phyloP scores from a whole-genome alignment of 2,797 vertebrate genomes.

The Coregonus sp. region DNA sequence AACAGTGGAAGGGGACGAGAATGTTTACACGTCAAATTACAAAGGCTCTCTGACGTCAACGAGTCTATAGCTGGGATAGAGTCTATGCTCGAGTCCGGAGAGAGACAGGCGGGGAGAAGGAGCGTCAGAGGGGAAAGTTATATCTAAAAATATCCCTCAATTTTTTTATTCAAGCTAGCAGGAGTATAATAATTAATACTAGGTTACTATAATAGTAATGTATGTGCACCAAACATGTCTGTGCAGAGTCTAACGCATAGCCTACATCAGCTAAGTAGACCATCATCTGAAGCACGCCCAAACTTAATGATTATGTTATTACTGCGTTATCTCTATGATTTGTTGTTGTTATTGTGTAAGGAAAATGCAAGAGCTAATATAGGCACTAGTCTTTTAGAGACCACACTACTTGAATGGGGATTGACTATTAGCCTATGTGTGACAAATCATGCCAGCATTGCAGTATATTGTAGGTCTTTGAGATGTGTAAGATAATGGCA shows the following conservation, averaged over 20 bases:
- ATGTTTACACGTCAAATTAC: conserved; percentile 34
- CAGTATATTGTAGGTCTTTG: not conserved
- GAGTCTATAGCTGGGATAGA: conserved; percentile 75
- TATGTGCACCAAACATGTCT: not conserved
- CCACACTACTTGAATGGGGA: no score
- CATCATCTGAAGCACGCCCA: no score
- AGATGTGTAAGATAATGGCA: not conserved
- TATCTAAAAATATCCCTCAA: conserved; percentile 67
- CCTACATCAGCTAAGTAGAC: no score
- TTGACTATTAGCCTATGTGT: not conserved
- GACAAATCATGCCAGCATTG: no score
- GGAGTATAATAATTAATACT: not conserved
- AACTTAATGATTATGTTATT: no score
- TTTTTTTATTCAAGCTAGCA: conserved; percentile 7
- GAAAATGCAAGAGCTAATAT: not conserved
- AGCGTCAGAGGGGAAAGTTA: conserved; percentile 13
- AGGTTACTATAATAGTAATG: not conserved
- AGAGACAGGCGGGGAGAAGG: conserved; percentile 50
- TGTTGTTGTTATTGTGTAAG: no score
- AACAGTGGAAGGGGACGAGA: conserved; percentile 73
- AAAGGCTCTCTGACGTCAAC: conserved; percentile 47
- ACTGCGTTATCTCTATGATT: no score
- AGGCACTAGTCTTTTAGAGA: no score
- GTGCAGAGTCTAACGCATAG: not conserved
- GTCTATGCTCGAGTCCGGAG: conserved; percentile 75